Evolutionary conservation across 2,888 invertebrate species (phyloP), one percentile per base, ranked within the genome.

Genomic region (Caenorhabditis wallacei): DNA sequence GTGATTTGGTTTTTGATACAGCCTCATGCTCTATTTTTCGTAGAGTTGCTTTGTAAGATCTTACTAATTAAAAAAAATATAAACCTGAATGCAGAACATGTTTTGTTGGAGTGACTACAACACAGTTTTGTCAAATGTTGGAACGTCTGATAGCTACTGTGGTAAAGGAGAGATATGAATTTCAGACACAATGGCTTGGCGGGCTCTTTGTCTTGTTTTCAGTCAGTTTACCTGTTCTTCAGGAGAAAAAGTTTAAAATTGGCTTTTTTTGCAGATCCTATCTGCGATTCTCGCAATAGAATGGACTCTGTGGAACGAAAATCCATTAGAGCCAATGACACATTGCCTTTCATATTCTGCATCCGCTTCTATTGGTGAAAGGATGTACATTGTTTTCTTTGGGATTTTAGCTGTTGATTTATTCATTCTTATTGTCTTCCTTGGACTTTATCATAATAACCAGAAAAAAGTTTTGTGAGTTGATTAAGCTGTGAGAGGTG

Each of bases 331-430:
- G 35, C 46, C 64, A 30, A 79, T 82, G 72, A 82, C 82, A 20
- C 78, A 79, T 11, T 82, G 82, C 20, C 51, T 79, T 40, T 48
- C 79, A 0, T 82, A 82, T 64, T 82, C 82, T 35, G 35, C 82
- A 70, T 82, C 82, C 11, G 63, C 22, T 7, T 70, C 78, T 10
- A 79, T 82, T 59, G 79, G 82, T 3, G 69, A 69, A 22, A 40
- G 82, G 35, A 68, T 79, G 63, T 82, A 69, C 48, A 61, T 59
- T 20, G 79, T 82, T 11, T 69, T 82, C 37, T 57, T 69, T 37
- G 82, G 61, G n/a, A 66, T 79, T 18, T 46, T 82, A 10, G 56
- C 59, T 7, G 61, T 63, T 43, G 82, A 79, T 13, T 16, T 79
- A 22, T 40, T 72, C 30, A 82, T 82, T 16, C 48, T 82, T 0